A percentile compares a stretch with the other conserved stretches of the same genome.
phyloP scores from a whole-genome alignment of 2,888 invertebrate species.

The Drosophila pegasa region DNA sequence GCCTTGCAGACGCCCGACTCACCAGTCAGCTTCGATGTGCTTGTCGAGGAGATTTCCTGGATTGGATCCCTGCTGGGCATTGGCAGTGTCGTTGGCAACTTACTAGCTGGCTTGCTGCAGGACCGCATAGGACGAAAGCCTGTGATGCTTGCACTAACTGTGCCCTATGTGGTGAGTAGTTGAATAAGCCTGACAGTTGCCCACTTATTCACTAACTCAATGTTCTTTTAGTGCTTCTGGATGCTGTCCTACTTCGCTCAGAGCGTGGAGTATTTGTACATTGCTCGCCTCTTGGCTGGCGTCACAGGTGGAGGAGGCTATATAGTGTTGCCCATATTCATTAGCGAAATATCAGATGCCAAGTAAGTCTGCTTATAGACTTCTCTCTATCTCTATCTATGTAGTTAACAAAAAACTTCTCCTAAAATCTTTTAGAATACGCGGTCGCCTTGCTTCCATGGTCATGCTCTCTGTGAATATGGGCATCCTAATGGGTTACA shows the following conservation, averaged over 20 bases:
- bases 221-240: slow-evolving; percentile 77
- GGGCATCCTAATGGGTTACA: slow-evolving; percentile 67
- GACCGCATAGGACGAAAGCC: slow-evolving; percentile 73
- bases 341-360: slow-evolving; percentile 83
- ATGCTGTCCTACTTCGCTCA: slow-evolving; percentile 72
- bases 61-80: slow-evolving; percentile 73
- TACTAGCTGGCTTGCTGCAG: slow-evolving; percentile 65
- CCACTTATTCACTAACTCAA: neutral
- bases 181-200: neutral
- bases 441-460: slow-evolving; percentile 79
- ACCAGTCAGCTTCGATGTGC: slow-evolving; percentile 51
- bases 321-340: slow-evolving; percentile 80
- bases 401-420: neutral
- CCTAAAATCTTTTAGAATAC: slow-evolving; percentile 57
- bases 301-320: slow-evolving; percentile 82
- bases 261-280: slow-evolving; percentile 77
- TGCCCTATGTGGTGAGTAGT: slow-evolving; percentile 69
- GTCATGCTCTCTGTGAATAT: slow-evolving; percentile 69
- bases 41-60: slow-evolving; percentile 72
- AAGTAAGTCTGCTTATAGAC: slow-evolving; percentile 60
- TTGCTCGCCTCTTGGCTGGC: slow-evolving; percentile 80
- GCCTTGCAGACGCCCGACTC: slow-evolving; percentile 63
- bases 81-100: slow-evolving; percentile 75
- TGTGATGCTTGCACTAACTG: slow-evolving; percentile 51
- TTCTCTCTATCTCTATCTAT: neutral